A percentile compares a stretch with the other conserved stretches of the same genome.
Conservation (phyloP, 2,113 vertebrate genomes). For the Larimichthys crocea region DNA sequence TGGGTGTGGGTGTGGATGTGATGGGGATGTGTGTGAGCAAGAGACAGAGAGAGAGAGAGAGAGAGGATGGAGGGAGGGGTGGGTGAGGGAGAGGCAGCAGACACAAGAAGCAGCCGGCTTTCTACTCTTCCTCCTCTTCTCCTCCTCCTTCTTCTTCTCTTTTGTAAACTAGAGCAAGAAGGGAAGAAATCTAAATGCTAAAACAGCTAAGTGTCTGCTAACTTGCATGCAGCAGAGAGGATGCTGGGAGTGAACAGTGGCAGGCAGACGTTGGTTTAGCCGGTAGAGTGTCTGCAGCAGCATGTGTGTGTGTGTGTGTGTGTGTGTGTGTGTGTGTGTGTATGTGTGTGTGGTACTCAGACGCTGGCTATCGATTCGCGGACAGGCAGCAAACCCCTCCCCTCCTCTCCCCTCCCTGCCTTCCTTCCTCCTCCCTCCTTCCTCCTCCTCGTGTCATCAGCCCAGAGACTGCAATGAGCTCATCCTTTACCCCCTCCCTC, state of each 20-base stretch:
- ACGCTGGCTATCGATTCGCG: conserved; percentile 75
- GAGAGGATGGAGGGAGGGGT: conserved; percentile 33
- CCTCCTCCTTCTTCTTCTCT: conserved; percentile 10
- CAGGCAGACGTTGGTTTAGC: conserved; percentile 43
- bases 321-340: conserved; percentile 28
- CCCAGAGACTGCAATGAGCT: conserved; percentile 83
- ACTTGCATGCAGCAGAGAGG: conserved; percentile 21
- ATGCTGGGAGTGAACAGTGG: conserved; percentile 33
- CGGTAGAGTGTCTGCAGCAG: conserved; percentile 54
- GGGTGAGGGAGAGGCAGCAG: conserved; percentile 49
- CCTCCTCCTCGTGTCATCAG: conserved; percentile 70
- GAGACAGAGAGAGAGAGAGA: conserved; percentile 34
- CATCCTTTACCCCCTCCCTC: conserved; percentile 66
- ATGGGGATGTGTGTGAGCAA: conserved; percentile 64
- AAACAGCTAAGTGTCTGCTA: conserved; percentile 10
- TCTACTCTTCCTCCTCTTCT: conserved; percentile 36
- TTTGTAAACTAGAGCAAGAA: conserved; percentile 19
- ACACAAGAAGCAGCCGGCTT: conserved; percentile 52
- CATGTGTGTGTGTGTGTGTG: conserved; percentile 14
- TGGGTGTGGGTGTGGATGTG: conserved; percentile 75
- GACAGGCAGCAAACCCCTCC: conserved; percentile 65
- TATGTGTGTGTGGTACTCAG: conserved; percentile 60
- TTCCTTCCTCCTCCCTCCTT: neutral
- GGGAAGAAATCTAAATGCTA: neutral
- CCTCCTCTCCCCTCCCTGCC: conserved; percentile 7